Percentiles rank a stretch among this genome's conserved stretches.
phyloP scores from a whole-genome alignment of 2,888 invertebrate genomes.

The Temnothorax unifasciatus region DNA sequence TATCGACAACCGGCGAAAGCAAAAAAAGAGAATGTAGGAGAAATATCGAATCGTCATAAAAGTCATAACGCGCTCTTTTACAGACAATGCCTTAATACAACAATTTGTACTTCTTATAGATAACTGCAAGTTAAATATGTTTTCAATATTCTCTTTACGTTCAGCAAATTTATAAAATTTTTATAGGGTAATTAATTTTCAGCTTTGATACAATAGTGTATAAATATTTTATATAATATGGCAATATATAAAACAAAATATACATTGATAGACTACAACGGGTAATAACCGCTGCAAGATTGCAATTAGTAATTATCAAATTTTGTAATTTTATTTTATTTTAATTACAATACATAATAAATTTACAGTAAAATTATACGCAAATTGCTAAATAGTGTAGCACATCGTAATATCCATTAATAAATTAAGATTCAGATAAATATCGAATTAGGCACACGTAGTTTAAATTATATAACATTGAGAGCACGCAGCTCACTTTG shows the following conservation, averaged over 20 bases:
- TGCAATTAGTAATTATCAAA: background rate
- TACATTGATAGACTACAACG: background rate
- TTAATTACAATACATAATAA: background rate
- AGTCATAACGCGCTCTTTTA: background rate
- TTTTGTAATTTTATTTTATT: background rate
- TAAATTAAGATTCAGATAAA: slow-evolving; percentile 47
- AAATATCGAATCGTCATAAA: background rate
- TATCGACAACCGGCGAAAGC: slow-evolving; percentile 18
- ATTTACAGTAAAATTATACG: background rate
- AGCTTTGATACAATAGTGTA: background rate
- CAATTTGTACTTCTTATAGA: background rate
- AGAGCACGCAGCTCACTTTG: slow-evolving; percentile 44
- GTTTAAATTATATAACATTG: slow-evolving; percentile 48
- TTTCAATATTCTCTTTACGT: background rate
- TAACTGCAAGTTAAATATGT: background rate
- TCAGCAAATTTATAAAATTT: background rate
- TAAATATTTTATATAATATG: background rate
- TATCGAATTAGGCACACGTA: slow-evolving; percentile 53
- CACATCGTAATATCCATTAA: background rate
- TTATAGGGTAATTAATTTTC: background rate
- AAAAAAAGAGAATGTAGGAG: background rate
- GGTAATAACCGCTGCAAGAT: background rate
- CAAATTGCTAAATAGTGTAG: background rate
- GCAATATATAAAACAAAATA: background rate
- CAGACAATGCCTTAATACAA: background rate